These are phyloP conservation scores for Piprites chloris DNA, from an alignment of 2,113 vertebrate genomes.

Conservation along the genomic window DNA sequence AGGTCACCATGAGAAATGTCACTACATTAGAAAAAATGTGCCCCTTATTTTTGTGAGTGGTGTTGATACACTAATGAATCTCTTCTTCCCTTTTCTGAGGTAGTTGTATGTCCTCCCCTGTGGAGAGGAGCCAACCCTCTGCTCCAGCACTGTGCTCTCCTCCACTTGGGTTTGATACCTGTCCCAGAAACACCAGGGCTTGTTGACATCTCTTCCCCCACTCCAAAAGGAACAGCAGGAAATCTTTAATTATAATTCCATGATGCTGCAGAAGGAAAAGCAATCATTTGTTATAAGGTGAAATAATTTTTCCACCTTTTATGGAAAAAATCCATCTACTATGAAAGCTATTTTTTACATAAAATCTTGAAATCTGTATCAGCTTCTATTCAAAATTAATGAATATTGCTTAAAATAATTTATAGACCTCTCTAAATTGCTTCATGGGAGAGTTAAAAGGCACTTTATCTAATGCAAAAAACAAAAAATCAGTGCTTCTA, in stretches of 20 bases:
- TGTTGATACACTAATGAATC: not conserved
- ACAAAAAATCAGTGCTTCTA: not conserved
- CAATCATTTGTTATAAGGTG: not conserved
- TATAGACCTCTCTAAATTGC: not conserved
- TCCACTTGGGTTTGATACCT: not conserved
- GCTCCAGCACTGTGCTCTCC: not conserved
- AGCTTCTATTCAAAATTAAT: not conserved
- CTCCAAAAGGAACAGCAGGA: fast-evolving
- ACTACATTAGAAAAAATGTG: not conserved
- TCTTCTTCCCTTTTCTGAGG: not conserved
- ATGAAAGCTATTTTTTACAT: not conserved
- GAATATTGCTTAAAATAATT: not conserved
- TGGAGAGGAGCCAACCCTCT: not conserved
- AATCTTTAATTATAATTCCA: not conserved
- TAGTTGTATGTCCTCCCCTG: not conserved
- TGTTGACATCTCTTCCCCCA: not conserved
- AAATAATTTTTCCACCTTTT: not conserved
- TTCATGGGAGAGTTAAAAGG: not conserved
- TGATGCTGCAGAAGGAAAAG: not conserved
- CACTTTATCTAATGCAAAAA: not conserved
- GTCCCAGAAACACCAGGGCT: not conserved
- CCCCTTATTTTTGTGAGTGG: not conserved
- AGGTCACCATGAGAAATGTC: not conserved
- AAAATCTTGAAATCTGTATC: not conserved
- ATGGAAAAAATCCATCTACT: not conserved